Conservation (phyloP, 1,140 invertebrate species). For the Caerostris extrusa region DNA sequence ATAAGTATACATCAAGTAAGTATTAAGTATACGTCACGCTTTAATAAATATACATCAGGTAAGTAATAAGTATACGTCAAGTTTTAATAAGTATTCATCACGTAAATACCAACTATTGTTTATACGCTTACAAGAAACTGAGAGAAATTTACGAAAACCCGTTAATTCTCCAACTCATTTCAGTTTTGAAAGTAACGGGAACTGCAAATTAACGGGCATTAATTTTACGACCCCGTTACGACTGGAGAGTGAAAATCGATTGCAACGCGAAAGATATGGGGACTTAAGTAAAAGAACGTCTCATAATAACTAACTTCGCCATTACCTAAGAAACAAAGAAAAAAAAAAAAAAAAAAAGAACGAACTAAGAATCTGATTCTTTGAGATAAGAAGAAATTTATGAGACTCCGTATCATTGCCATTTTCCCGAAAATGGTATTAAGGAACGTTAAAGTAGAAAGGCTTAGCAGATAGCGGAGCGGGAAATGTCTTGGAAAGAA, state of each 20-base stretch:
- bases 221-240: constrained; percentile 40
- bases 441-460: not conserved
- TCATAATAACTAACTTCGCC: constrained; percentile 58
- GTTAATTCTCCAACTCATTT: constrained; percentile 17
- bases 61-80: too few species aligned
- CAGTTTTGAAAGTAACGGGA: not conserved
- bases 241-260: constrained; percentile 33
- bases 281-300: constrained; percentile 34
- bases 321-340: constrained; percentile 60
- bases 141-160: constrained; percentile 30
- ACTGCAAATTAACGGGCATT: constrained; percentile 51
- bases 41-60: too few species aligned
- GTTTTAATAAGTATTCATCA: too few species aligned
- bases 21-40: too few species aligned
- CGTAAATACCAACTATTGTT: too few species aligned
- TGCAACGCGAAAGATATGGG: not conserved
- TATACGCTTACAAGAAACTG: too few species aligned
- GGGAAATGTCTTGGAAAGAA: not conserved
- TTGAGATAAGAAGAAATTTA: constrained; percentile 65
- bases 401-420: constrained; percentile 44
- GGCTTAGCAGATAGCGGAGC: not conserved
- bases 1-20: too few species aligned
- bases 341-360: not conserved
- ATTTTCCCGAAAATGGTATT: constrained; percentile 38
- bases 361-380: constrained; percentile 59